These are phyloP conservation scores for Aegotheles bennettii DNA, from an alignment of 2,113 vertebrate species.

Conservation along the genomic window DNA sequence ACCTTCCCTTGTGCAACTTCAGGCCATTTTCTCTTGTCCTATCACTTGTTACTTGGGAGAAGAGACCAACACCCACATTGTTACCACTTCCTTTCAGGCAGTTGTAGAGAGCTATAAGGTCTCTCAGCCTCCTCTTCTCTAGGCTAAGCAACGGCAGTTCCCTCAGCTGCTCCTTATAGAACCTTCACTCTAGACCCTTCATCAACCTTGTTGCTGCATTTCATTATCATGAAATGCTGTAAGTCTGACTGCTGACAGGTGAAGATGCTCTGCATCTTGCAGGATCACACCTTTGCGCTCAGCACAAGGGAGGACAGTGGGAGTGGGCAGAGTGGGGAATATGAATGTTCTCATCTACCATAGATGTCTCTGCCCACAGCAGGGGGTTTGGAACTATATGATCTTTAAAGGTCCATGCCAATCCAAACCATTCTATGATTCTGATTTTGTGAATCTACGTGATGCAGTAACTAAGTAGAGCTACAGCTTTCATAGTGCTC, in stretches of 20 bases:
- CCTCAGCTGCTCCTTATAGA: fast-evolving
- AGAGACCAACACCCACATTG: fast-evolving
- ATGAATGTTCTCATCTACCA: not conserved
- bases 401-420: not conserved
- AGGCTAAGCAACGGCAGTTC: not conserved
- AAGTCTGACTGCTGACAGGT: not conserved
- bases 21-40: not conserved
- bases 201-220: not conserved
- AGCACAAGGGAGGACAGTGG: not conserved
- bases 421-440: not conserved
- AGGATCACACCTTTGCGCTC: not conserved
- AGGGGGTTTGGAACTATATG: not conserved
- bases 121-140: not conserved
- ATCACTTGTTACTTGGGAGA: not conserved
- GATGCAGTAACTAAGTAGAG: not conserved
- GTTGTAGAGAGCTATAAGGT: fast-evolving
- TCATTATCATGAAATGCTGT: not conserved
- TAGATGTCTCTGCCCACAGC: fast-evolving
- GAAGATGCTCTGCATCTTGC: not conserved
- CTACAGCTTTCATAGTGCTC: not conserved
- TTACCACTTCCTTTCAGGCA: not conserved
- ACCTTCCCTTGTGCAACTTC: fast-evolving
- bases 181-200: not conserved
- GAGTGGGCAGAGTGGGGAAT: not conserved
- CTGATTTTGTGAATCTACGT: not conserved